Base-by-base conservation (phyloP, 2,888 invertebrate genomes). In the Julus scanicus region DNA sequence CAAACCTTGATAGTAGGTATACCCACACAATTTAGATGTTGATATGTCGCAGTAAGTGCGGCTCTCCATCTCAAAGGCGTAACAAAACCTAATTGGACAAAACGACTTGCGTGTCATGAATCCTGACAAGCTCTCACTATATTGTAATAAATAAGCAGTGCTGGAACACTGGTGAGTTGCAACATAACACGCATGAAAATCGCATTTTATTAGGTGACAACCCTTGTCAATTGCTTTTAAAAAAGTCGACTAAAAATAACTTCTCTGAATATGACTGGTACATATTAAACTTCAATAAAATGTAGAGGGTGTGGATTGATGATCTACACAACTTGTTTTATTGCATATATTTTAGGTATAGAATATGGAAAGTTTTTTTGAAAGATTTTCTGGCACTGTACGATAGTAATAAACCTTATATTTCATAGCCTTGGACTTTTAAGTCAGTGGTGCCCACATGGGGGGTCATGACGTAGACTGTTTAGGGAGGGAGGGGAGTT, bases 71-170 rank as follows among this genome's bases (percentile, higher is more conserved):
- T n/a, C 57, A 57, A 57, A 17, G 5, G n/a, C 15, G 17, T 17
- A 57, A 57, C n/a, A 57, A 57, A 57, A n/a, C n/a, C n/a, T 57
- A 57, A 57, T 57, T 57, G 57, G 57, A 17, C 57, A 57, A 57
- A 17, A 44, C 5, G 57, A 3, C 53, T 17, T 15, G 17, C 13
- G 53, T 53, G 53, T 15, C 15, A 53, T 53, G 53, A 5, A 17
- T 57, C 57, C n/a, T 57, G 57, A 57, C 57, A 57, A 57, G 57
- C 17, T 57, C 57, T 57, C n/a, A 29, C 29, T 29, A 29, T 29
- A 29, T 29, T 44, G 44, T 44, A 44, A 44, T 44, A 8, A 53
- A 5, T 8, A 44, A 57, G 57, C 44, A 8, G 44, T 44, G 44
- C 44, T 44, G 44, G 44, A 44, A 44, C 44, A 44, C 44, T 44